Evolutionary conservation across 2,113 vertebrate species (phyloP).

Genomic region (Fulica atra): DNA sequence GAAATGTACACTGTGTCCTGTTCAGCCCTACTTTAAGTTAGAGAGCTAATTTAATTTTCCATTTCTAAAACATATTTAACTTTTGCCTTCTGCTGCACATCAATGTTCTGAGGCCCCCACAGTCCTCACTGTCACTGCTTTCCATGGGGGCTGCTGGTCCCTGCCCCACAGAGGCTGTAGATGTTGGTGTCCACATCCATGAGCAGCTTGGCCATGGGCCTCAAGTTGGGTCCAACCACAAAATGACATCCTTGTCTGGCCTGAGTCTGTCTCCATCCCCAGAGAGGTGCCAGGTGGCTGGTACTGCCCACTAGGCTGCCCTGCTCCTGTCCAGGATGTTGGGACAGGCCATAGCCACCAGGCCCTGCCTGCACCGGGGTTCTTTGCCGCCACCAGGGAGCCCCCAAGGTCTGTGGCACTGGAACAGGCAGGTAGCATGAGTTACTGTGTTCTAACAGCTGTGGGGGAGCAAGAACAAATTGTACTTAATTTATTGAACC

Average conservation of each 20-base stretch:
- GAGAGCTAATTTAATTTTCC: background rate
- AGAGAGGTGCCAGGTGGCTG: background rate
- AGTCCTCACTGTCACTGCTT: no score
- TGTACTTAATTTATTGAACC: background rate
- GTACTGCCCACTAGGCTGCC: background rate
- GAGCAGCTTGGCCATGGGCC: no score
- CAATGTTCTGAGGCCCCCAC: no score
- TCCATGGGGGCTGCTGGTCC: background rate
- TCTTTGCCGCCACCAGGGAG: no score
- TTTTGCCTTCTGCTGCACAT: background rate
- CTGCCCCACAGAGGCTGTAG: background rate
- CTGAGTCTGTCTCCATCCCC: rapidly evolving
- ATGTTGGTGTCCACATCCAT: background rate
- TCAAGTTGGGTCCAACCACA: rapidly evolving
- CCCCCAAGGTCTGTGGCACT: rapidly evolving
- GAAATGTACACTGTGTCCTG: background rate
- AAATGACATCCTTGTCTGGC: rapidly evolving
- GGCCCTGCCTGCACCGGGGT: rapidly evolving
- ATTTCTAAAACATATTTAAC: background rate
- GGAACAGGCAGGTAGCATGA: rapidly evolving
- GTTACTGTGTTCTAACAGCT: background rate
- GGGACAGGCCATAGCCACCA: background rate
- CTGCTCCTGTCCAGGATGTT: background rate
- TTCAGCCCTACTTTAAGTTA: background rate
- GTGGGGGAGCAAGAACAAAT: background rate